Evolutionary conservation across 2,888 invertebrate species (phyloP).

Genomic region (Pycnomerus fuliginosus): DNA sequence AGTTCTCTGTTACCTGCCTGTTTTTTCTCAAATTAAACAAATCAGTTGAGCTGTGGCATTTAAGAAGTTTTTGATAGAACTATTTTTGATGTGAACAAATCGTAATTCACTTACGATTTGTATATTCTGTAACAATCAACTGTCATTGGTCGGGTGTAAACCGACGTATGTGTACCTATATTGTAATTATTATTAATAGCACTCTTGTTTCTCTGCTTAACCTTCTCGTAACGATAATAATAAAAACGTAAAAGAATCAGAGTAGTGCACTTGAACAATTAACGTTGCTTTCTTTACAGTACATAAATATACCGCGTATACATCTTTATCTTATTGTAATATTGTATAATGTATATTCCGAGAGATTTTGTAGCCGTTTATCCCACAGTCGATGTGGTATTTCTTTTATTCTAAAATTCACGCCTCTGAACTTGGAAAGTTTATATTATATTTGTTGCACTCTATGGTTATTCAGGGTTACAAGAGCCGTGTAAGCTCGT

Average conservation of each 20-base stretch:
- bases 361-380: conserved; percentile 32
- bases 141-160: conserved; percentile 24
- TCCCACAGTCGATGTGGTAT: conserved; percentile 26
- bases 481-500: conserved; percentile 56
- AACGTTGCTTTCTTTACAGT: conserved; percentile 29
- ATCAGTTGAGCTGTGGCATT: conserved; percentile 51
- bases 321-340: conserved; percentile 35
- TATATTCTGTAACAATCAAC: conserved; percentile 48
- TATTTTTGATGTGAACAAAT: conserved; percentile 47
- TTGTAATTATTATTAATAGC: conserved; percentile 32
- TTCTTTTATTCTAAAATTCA: conserved; percentile 35
- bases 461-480: conserved; percentile 57
- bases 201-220: conserved; percentile 54
- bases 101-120: conserved; percentile 34
- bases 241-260: conserved; percentile 18
- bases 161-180: conserved; percentile 40
- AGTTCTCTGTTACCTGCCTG: conserved; percentile 46
- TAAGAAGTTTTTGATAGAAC: conserved; percentile 48
- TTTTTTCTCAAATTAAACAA: conserved; percentile 33
- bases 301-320: conserved; percentile 36
- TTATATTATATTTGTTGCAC: conserved; percentile 28
- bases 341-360: conserved; percentile 47
- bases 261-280: conserved; percentile 16
- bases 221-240: conserved; percentile 36
- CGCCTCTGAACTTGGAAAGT: conserved; percentile 33